phyloP scores from a whole-genome alignment of 30 jellyfish, hydroid and myxozoan genomes.

The Pelagia noctiluca region DNA sequence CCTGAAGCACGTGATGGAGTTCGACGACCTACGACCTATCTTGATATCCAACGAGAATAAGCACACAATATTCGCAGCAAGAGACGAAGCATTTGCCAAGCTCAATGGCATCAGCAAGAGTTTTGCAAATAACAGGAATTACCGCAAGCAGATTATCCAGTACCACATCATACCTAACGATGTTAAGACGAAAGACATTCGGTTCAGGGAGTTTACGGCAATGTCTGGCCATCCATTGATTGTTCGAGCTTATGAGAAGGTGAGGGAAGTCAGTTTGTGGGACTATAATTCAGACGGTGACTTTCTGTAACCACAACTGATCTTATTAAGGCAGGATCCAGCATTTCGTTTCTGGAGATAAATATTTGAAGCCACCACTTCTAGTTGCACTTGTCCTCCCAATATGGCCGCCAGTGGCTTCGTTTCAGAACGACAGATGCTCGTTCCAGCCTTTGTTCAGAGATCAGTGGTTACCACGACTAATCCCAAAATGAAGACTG shows the following conservation, averaged over 20 bases:
- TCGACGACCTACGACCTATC: conserved; percentile 18
- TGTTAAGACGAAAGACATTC: background rate
- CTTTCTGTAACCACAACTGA: too few relatives aligned
- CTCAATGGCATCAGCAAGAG: conserved; percentile 13
- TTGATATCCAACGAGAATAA: conserved; percentile 17
- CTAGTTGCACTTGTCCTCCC: too few relatives aligned
- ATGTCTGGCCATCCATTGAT: conserved; percentile 40
- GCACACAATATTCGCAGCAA: conserved; percentile 56
- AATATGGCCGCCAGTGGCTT: too few relatives aligned
- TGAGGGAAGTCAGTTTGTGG: background rate
- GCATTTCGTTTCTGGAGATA: too few relatives aligned
- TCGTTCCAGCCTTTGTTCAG: too few relatives aligned
- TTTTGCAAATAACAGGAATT: background rate
- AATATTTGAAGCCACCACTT: too few relatives aligned
- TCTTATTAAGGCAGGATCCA: too few relatives aligned
- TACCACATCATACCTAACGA: conserved; percentile 50
- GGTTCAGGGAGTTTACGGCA: conserved; percentile 35
- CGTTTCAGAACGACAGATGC: too few relatives aligned
- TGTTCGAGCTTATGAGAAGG: conserved; percentile 54
- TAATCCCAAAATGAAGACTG: too few relatives aligned
- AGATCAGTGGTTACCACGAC: too few relatives aligned
- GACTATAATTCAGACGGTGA: too few relatives aligned
- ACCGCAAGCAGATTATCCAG: conserved; percentile 7
- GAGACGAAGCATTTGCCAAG: conserved; percentile 40
- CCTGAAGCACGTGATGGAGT: conserved; percentile 16